Evolutionary conservation across 2,113 vertebrate genomes (phyloP).

Genomic region (Thinocorus orbignyianus): DNA sequence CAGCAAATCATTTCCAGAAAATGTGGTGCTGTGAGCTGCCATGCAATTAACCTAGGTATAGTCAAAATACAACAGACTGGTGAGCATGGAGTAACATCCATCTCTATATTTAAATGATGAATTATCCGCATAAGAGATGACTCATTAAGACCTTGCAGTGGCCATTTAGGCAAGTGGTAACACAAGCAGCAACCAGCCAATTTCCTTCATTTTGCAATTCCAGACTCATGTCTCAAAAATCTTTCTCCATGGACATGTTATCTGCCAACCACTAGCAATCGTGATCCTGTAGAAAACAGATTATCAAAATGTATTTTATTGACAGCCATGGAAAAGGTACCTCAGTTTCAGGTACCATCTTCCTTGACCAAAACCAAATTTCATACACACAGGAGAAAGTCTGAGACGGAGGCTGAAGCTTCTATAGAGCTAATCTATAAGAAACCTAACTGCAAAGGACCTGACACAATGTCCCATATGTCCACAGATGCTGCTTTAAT

Average conservation of each 20-base stretch:
- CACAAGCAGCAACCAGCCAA: not conserved
- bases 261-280: not conserved
- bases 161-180: not conserved
- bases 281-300: not conserved
- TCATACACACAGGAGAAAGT: not conserved
- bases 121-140: not conserved
- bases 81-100: not conserved
- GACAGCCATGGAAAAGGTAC: not conserved
- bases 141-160: not conserved
- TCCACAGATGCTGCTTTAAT: not conserved
- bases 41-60: not conserved
- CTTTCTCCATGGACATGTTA: not conserved
- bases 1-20: not conserved
- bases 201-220: not conserved
- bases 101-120: not conserved
- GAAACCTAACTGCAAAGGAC: not conserved
- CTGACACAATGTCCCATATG: not conserved
- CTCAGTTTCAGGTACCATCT: not conserved
- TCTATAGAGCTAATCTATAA: not conserved
- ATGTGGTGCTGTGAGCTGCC: not conserved
- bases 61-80: not conserved
- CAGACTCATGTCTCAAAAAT: not conserved
- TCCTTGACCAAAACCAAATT: not conserved
- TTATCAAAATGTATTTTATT: not conserved
- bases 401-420: not conserved